Base-by-base conservation (phyloP, 2,888 invertebrate species). In the Protonemura montana region DNA sequence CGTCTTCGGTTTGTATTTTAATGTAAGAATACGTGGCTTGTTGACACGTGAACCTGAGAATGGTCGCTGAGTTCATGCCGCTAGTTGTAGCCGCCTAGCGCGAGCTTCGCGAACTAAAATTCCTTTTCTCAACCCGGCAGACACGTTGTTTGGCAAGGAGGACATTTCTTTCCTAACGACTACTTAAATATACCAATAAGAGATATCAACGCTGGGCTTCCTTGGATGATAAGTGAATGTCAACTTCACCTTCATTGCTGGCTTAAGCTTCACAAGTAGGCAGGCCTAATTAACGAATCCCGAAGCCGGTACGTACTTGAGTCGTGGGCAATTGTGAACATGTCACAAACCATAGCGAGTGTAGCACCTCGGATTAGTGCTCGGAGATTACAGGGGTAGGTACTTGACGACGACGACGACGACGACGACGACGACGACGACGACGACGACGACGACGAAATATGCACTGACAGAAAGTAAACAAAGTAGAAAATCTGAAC, bases 361-460 rank as follows among this genome's bases (percentile, higher is more conserved):
- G 27, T 85, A 87, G 85, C 59, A n/a, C 42, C 78, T 84, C 27
- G 30, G 42, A 41, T 27, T 30, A 85, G 86, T 27, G 86, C 86
- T 88, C 86, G 87, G 87, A 87, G 86, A 87, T 86, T 87, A 87
- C 87, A 87, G 87, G 86, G 86, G 87, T 88, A 87, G 86, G 59
- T 59, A 21, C 5, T 35, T 35, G 35, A 35, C 35, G 35, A 35
- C 35, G 35, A 35, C 35, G 35, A 35, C 35, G 35, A 35, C 35
- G 35, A 35, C 35, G 35, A 35, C 35, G 35, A 35, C 35, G 35
- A 35, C 35, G 35, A 35, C 35, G 35, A 35, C 35, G 35, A 35
- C 35, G 35, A 35, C 35, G 35, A 35, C 35, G 35, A 35, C 35
- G 59, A 59, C 86, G 35, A 85, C 28, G 78, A 80, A 76, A 86